These are phyloP conservation scores for Rhopalosiphum maidis DNA, from an alignment of 1,140 invertebrate species.

Conservation along the genomic window DNA sequence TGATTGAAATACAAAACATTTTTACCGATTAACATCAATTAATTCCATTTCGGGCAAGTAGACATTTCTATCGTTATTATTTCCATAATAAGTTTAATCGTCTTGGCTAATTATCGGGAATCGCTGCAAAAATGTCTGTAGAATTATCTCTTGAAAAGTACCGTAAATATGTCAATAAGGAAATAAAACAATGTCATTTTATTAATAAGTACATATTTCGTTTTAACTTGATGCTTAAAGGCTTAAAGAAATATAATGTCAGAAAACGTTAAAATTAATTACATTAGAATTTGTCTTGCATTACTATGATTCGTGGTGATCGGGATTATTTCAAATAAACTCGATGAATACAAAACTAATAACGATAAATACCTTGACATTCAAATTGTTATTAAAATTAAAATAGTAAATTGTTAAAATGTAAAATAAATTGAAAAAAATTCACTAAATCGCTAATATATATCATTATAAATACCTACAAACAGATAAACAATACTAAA, in stretches of 20 bases:
- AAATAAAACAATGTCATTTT: neutral
- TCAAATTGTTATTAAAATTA: neutral
- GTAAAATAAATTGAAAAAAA: neutral
- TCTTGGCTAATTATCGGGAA: neutral
- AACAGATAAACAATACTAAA: neutral
- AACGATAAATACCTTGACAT: neutral
- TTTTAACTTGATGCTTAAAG: neutral
- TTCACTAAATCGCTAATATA: neutral
- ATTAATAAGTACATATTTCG: neutral
- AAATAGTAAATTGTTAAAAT: neutral
- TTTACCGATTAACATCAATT: neutral
- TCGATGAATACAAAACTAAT: neutral
- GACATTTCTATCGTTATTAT: neutral
- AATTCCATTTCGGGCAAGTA: neutral
- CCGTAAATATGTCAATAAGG: neutral
- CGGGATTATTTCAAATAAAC: neutral
- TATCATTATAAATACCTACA: neutral
- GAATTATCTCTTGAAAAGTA: neutral
- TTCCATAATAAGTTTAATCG: neutral
- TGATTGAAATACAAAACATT: neutral
- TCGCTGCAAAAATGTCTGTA: neutral
- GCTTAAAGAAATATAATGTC: neutral
- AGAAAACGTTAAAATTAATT: neutral
- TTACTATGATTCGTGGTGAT: neutral
- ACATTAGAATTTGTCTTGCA: neutral